Evolutionary conservation across 2,113 vertebrate species (phyloP).

Genomic region (Perca schrenkii): DNA sequence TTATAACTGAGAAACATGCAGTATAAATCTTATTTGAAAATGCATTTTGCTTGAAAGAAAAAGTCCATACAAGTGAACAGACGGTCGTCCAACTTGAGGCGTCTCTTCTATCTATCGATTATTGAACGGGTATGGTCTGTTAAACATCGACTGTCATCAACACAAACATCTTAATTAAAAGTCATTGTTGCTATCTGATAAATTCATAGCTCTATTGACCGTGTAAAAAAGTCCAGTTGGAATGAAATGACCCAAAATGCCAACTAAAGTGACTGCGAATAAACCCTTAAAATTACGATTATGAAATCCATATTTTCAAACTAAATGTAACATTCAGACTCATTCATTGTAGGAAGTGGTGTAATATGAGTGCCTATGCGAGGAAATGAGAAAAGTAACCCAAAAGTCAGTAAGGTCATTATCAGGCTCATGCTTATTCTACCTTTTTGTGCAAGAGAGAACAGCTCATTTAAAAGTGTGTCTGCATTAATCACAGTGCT

Average conservation of each 20-base stretch:
- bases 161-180: conserved; percentile 40
- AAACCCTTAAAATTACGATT: background rate
- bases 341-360: background rate
- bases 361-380: background rate
- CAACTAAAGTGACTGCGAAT: background rate
- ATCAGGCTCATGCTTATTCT: conserved; percentile 90
- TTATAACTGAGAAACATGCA: background rate
- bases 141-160: conserved; percentile 16
- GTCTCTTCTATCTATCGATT: conserved; percentile 26
- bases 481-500: conserved; percentile 99
- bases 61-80: background rate
- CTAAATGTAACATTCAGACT: background rate
- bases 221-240: conserved; percentile 9
- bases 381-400: conserved; percentile 27
- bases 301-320: conserved; percentile 3
- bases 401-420: conserved; percentile 88
- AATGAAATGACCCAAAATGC: background rate
- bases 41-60: background rate
- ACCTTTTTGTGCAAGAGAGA: conserved; percentile 82
- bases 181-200: conserved; percentile 5
- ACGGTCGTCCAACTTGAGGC: background rate
- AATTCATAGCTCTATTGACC: conserved; percentile 19
- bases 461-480: conserved; percentile 94
- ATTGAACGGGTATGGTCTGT: conserved; percentile 8
- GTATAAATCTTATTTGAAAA: background rate